These are phyloP conservation scores for Stratiolaelaps scimitus DNA, from an alignment of 1,140 invertebrate species.

Conservation along the genomic window DNA sequence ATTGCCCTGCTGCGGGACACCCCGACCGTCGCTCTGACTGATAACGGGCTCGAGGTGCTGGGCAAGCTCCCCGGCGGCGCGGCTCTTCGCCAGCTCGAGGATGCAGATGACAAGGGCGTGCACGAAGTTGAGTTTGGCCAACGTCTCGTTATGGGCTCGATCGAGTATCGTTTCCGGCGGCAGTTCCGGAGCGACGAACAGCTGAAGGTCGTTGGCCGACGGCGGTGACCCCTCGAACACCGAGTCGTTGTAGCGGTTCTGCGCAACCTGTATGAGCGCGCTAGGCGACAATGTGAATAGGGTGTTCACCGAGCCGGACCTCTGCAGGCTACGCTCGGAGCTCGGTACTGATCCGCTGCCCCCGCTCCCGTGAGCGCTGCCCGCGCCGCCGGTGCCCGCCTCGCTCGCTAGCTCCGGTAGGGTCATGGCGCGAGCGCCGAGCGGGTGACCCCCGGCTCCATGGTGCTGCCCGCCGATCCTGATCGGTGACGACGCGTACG, in stretches of 20 bases:
- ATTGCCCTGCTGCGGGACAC: no score
- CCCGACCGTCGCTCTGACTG: constrained; percentile 27
- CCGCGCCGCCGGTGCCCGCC: constrained; percentile 10
- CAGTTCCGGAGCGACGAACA: constrained; percentile 75
- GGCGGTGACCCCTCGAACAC: constrained; percentile 43
- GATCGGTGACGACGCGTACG: background rate
- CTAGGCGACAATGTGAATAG: constrained; percentile 29
- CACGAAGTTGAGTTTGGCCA: constrained; percentile 85
- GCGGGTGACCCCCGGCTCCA: constrained; percentile 46
- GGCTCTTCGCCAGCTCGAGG: constrained; percentile 63
- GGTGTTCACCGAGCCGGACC: constrained; percentile 34
- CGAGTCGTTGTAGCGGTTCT: constrained; percentile 24
- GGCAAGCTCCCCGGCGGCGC: constrained; percentile 51
- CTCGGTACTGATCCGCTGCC: no score
- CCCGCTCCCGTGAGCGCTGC: background rate
- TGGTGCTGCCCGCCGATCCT: background rate
- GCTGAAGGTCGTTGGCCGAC: constrained; percentile 50
- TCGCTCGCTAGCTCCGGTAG: constrained; percentile 53
- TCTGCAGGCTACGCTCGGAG: constrained; percentile 24
- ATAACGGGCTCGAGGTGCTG: constrained; percentile 35
- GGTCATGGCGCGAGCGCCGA: constrained; percentile 58
- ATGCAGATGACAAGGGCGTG: constrained; percentile 78
- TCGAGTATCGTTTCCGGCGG: constrained; percentile 89
- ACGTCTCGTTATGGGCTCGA: constrained; percentile 79
- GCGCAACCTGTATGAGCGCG: constrained; percentile 19